These are phyloP conservation scores for Caenorhabditis briggsae DNA, from an alignment of 1,140 invertebrate genomes.

Conservation along the genomic window DNA sequence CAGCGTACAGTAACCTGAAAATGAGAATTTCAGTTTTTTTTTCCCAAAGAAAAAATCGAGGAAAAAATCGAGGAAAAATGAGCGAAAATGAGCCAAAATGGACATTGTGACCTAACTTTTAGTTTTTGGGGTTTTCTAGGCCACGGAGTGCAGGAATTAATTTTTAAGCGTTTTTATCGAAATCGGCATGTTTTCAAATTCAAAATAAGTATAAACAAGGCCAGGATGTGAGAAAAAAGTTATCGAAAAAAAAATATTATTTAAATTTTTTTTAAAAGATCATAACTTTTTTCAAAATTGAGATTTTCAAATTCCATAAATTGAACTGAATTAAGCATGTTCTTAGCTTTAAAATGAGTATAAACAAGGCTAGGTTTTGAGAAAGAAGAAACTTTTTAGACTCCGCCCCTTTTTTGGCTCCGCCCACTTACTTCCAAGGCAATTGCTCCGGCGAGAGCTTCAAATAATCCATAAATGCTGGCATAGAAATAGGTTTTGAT, in stretches of 20 bases:
- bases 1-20: constrained; percentile 56
- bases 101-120: background rate
- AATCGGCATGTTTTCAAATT: too few relatives aligned
- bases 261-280: background rate
- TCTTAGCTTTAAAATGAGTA: too few relatives aligned
- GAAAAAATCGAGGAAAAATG: background rate
- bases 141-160: background rate
- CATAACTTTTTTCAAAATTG: background rate
- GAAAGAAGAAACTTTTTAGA: too few relatives aligned
- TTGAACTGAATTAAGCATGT: too few relatives aligned
- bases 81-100: too few relatives aligned
- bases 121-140: background rate
- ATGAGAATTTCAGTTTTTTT: background rate
- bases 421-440: constrained; percentile 45
- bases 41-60: background rate
- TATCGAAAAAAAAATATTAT: background rate
- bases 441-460: constrained; percentile 42
- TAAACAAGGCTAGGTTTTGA: too few relatives aligned
- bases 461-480: constrained; percentile 59
- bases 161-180: too few relatives aligned
- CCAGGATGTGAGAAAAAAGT: background rate
- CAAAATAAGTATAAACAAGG: too few relatives aligned
- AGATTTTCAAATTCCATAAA: too few relatives aligned
- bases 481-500: constrained; percentile 60
- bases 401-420: too few relatives aligned